Percentiles rank a stretch among this genome's conserved stretches.
Conservation (phyloP, 2,888 invertebrate genomes). For the Cantharis rustica region DNA sequence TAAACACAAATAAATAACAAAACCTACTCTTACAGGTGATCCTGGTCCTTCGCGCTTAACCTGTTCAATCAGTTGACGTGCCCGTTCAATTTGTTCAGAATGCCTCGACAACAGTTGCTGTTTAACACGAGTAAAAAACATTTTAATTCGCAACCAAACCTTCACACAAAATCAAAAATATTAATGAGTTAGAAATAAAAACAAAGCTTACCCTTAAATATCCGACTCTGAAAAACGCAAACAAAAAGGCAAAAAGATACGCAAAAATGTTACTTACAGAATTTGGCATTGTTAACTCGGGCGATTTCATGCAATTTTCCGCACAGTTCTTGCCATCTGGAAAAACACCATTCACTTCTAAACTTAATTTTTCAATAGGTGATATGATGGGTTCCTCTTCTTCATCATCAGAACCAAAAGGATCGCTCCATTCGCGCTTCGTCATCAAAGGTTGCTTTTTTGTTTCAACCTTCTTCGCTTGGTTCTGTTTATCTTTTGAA, state of each 20-base stretch:
- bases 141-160: conserved; percentile 51
- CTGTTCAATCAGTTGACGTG: conserved; percentile 80
- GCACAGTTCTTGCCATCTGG: not conserved
- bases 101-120: conserved; percentile 80
- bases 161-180: conserved; percentile 42
- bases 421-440: conserved; percentile 82
- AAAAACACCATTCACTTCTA: conserved; percentile 41
- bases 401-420: conserved; percentile 89
- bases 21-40: conserved; percentile 58
- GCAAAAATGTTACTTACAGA: conserved; percentile 44
- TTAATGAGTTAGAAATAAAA: conserved; percentile 7
- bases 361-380: not conserved
- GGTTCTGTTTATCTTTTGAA: conserved; percentile 65
- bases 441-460: conserved; percentile 71
- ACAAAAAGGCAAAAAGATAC: conserved; percentile 25
- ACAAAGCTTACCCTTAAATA: conserved; percentile 17
- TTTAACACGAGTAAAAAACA: conserved; percentile 54
- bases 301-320: conserved; percentile 33
- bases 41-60: conserved; percentile 66
- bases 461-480: conserved; percentile 44
- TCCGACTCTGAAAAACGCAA: conserved; percentile 7
- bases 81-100: conserved; percentile 83
- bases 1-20: not conserved
- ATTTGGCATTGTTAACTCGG: conserved; percentile 52
- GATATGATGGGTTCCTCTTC: conserved; percentile 60